Base-by-base conservation (phyloP, 2,888 invertebrate species). In the Hemistola chrysoprasaria region DNA sequence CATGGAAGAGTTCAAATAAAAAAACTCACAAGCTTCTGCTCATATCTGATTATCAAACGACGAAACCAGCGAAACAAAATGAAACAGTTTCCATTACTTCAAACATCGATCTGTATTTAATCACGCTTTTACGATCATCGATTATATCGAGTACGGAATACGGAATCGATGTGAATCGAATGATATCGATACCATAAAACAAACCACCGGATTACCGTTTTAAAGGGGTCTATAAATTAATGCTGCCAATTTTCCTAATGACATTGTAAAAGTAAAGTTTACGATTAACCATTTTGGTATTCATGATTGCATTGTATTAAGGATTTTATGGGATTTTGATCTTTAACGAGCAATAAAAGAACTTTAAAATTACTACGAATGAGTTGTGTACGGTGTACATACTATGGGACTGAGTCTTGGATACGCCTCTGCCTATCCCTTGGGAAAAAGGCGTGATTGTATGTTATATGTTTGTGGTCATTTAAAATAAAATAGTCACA, bases 231-330 rank as follows among this genome's bases (percentile, higher is more conserved):
- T 83, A 81, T 79, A 84, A 84, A 86, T 85, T 83, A 86, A 85
- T 81, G 82, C 78, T 52, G 65, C 71, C 82, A 85, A 87, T 88
- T 86, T 86, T 78, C 84, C 82, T 87, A 86, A 88, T 87, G 84
- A 86, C 80, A 79, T 69, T 84, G 83, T 86, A 84, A 86, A 87
- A 80, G 84, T 76, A 77, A 85, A 79, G 71, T 85, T 86, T 78
- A 82, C 82, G 80, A 79, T 74, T 72, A 68, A 71, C 66, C 64
- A 62, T 69, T 73, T 67, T 57, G 59, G 57, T 68, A 29, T 77
- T 72, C 70, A 70, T 62, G 65, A 71, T 71, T 73, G 71, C 67
- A 65, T 68, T 54, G 66, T 55, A 58, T 53, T 51, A 29, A 41
- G 33, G 28, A 47, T 43, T 47, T 59, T 55, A 59, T 44, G 40